These are phyloP conservation scores for Hippoglossus stenolepis DNA, from an alignment of 2,113 vertebrate species.

Conservation along the genomic window DNA sequence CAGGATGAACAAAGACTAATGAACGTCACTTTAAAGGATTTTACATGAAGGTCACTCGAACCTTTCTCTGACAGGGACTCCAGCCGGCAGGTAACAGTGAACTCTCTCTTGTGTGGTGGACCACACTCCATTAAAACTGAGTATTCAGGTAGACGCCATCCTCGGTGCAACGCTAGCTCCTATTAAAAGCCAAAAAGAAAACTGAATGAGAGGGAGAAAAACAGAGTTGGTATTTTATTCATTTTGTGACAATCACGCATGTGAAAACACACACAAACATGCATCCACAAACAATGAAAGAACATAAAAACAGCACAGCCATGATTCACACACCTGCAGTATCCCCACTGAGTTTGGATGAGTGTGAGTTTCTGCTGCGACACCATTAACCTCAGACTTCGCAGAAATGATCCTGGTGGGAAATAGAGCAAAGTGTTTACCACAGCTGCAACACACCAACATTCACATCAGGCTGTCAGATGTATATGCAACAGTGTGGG, in stretches of 20 bases:
- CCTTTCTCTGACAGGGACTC: conserved; percentile 89
- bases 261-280: background rate
- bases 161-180: conserved; percentile 89
- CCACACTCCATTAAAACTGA: conserved; percentile 85
- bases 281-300: too few species aligned
- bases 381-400: conserved; percentile 67
- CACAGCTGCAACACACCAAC: background rate
- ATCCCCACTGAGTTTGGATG: conserved; percentile 78
- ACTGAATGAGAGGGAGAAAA: background rate
- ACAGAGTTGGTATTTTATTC: background rate
- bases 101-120: conserved; percentile 88
- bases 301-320: background rate
- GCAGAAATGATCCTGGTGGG: conserved; percentile 48
- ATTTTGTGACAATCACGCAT: background rate
- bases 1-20: background rate
- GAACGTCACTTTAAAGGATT: too few species aligned
- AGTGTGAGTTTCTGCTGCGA: conserved; percentile 57
- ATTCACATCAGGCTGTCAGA: background rate
- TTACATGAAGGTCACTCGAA: conserved; percentile 39
- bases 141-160: conserved; percentile 91
- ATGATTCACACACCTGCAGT: conserved; percentile 74
- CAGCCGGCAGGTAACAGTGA: conserved; percentile 88
- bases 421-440: conserved; percentile 21
- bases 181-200: conserved; percentile 40
- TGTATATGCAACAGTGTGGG: background rate